Base-by-base conservation (phyloP, 1,140 invertebrate genomes). In the Apis dorsata region DNA sequence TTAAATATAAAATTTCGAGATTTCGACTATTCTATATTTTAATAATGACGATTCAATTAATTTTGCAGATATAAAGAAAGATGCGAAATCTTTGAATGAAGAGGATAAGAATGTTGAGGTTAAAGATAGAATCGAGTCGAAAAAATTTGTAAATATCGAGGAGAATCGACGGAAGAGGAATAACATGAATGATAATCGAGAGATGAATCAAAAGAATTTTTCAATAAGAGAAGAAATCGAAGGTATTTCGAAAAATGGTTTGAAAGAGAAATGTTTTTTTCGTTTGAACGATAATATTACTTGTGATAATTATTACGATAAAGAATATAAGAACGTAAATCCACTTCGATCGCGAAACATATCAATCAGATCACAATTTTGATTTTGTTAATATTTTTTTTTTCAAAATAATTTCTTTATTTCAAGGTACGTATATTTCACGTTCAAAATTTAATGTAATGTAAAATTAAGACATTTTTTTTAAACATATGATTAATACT, bases 181-280 rank as follows among this genome's bases (percentile, higher is more conserved):
- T 24, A 7, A 44, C 4, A 19, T 13, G 7, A 75, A 65, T 24
- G 55, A 21, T 19, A 15, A 4, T 12, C 53, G n/a, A 21, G 53
- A 59, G 17, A 21, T 17, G 3, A 28, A 28, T 59, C 28, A 12
- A 12, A 24, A 19, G 12, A 24, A 10, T 21, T 17, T 1, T 17
- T 59, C 3, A 4, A 12, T 1, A 11, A 70, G 51, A 4, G 21
- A 70, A 51, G 10, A 24, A 9, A 19, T 21, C 1, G 28, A n/a
- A n/a, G 21, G 15, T 12, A 13, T 65, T 0, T 2, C 34, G 0
- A 75, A 21, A 8, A 53, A 15, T 11, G 24, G 13, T 9, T n/a
- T 77, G 5, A 69, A 53, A 17, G 80, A 24, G 4, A 81, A 76
- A 3, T 77, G 73, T 13, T 53, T 57, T 17, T 77, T 81, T 13